Base-by-base conservation (phyloP, 2,888 invertebrate species). In the Perdita meconis region DNA sequence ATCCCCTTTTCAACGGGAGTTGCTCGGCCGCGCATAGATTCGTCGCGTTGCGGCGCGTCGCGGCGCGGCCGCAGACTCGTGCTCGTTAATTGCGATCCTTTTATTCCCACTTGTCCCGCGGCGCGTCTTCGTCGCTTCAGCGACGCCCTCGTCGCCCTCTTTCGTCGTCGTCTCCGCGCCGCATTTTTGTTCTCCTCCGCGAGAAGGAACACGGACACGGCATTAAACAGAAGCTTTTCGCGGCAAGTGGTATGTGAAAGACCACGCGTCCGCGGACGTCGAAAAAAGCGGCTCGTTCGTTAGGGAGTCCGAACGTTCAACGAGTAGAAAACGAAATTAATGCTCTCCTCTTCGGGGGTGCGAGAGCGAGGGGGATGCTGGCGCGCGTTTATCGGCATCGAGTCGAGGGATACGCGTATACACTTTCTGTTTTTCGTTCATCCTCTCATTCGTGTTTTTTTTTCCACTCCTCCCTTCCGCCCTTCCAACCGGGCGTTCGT, bases 61-160 rank as follows among this genome's bases (percentile, higher is more conserved):
- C 60, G 40, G 60, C 19, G 56, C 64, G 70, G 65, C 71, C 68
- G 81, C 70, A 75, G 82, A 75, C 72, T 30, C 71, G 65, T 66
- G 75, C 75, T 73, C 82, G 82, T 83, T 83, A 83, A 83, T 83
- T 82, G 78, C 83, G 68, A 82, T 78, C 80, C 75, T 80, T 83
- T 83, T 82, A 82, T 80, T 79, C 72, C 68, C 55, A 44, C 75
- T 70, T 75, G 65, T 57, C 69, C 55, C 63, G 53, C 51, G 68
- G 53, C 53, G 36, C 60, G 60, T 69, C 69, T 69, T 61, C 55
- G 16, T 38, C 44, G 24, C 42, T 24, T 34, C 47, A 24, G 38
- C 40, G 63, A 10, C 40, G 24, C 55, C 59, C 22, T 16, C 38
- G 10, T 1, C 22, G 19, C 2, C n/a, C 16, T 8, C n/a, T 26